These are phyloP conservation scores for Bruchidius siliquastri DNA, from an alignment of 2,888 invertebrate genomes.

Conservation along the genomic window DNA sequence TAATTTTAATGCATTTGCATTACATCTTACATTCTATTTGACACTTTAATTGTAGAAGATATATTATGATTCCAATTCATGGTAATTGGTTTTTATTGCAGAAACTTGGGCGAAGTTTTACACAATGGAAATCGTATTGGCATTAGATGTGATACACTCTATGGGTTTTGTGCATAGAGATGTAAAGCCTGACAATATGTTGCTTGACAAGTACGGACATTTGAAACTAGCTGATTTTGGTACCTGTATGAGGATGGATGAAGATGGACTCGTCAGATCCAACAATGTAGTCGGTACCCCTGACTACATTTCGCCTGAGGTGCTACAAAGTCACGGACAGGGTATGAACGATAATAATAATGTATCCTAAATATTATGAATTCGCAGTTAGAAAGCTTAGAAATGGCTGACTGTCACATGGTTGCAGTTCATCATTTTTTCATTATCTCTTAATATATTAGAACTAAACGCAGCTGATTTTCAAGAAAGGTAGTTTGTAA, in stretches of 20 bases:
- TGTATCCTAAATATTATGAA: no score
- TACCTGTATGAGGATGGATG: constrained; percentile 98
- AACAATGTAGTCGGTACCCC: constrained; percentile 99
- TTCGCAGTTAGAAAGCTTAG: no score
- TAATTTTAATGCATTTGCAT: no score
- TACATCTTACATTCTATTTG: no score
- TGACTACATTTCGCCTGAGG: constrained; percentile 99
- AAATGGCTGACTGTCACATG: no score
- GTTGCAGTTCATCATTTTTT: no score
- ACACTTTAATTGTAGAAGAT: no score
- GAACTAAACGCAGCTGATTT: no score
- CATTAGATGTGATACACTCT: constrained; percentile 94
- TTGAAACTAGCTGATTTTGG: constrained; percentile 99
- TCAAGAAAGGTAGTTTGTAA: no score
- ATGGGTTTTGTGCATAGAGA: constrained; percentile 97
- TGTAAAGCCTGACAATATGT: constrained; percentile 99
- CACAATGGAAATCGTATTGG: constrained; percentile 60
- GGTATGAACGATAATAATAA: constrained; percentile 19
- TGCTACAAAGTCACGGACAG: constrained; percentile 88
- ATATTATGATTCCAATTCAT: no score
- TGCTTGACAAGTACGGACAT: constrained; percentile 91
- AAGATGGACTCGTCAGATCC: constrained; percentile 89
- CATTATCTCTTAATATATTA: no score
- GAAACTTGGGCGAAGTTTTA: constrained; percentile 63
- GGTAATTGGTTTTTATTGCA: background rate